Conservation (phyloP, 92 coral and sea anemone genomes). For the Epizoanthus stellaris region DNA sequence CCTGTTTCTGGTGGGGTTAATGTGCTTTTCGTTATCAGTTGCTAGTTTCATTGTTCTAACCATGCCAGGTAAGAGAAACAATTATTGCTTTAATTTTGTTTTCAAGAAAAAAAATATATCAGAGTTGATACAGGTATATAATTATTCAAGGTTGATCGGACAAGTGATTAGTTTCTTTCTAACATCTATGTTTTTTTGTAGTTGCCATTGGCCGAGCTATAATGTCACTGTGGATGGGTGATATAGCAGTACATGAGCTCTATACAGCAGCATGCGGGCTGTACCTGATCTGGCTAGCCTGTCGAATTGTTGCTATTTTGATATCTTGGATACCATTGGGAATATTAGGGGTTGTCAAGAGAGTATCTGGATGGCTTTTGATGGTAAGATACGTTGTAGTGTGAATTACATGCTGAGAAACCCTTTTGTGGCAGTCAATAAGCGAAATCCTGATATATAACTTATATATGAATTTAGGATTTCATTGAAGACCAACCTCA, state of each 20-base stretch:
- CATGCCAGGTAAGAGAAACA: slow-evolving; percentile 78
- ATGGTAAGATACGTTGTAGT: slow-evolving; percentile 63
- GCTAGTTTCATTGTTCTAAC: slow-evolving; percentile 95
- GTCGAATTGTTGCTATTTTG: slow-evolving; percentile 77
- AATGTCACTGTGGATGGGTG: slow-evolving; percentile 91
- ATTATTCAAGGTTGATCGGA: not conserved
- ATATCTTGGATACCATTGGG: slow-evolving; percentile 98
- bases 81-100: not conserved
- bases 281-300: slow-evolving; percentile 91
- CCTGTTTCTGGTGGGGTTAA: slow-evolving; percentile 75
- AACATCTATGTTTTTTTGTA: slow-evolving; percentile 3
- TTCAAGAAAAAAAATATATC: not conserved
- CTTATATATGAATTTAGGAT: too few species aligned
- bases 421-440: not conserved
- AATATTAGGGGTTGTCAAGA: slow-evolving; percentile 75
- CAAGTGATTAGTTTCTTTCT: not conserved
- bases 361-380: slow-evolving; percentile 80
- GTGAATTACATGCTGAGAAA: too few species aligned
- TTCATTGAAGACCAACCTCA: not conserved
- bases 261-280: slow-evolving; percentile 99
- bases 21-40: slow-evolving; percentile 90
- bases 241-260: slow-evolving; percentile 91
- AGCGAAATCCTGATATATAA: too few species aligned
- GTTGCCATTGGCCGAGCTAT: slow-evolving; percentile 95
- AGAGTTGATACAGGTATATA: too few species aligned